Percentiles rank a stretch among this genome's conserved stretches.
phyloP scores from a whole-genome alignment of 2,797 vertebrate species.

The Zenarchopterus dispar region DNA sequence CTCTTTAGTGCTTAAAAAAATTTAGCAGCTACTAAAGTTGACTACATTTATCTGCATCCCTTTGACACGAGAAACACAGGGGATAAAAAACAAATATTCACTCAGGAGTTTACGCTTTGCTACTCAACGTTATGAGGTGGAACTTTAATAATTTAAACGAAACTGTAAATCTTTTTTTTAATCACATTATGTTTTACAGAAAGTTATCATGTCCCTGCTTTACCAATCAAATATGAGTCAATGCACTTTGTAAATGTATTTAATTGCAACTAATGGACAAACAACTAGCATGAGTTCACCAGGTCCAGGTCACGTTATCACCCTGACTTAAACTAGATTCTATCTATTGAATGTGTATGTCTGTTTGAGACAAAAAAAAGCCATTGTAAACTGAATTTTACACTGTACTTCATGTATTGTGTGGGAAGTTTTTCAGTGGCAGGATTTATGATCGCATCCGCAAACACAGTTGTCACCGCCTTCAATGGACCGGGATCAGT shows the following conservation, averaged over 20 bases:
- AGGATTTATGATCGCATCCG: conserved; percentile 11
- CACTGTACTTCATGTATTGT: background rate
- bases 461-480: conserved; percentile 25
- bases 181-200: too few relatives aligned
- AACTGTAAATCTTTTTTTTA: too few relatives aligned
- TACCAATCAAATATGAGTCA: too few relatives aligned
- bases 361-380: background rate
- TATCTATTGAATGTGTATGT: background rate
- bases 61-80: conserved; percentile 10
- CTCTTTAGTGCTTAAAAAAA: background rate
- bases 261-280: too few relatives aligned
- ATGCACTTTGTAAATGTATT: too few relatives aligned
- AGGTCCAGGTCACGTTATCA: too few relatives aligned
- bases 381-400: background rate
- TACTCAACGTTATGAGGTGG: background rate
- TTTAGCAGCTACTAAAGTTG: too few relatives aligned
- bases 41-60: background rate
- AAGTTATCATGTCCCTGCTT: too few relatives aligned
- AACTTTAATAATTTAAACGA: too few relatives aligned
- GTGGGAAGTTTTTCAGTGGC: conserved; percentile 1
- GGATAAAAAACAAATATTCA: background rate
- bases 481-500: conserved; percentile 6
- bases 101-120: conserved; percentile 8
- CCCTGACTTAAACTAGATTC: background rate
- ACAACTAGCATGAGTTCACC: too few relatives aligned